These are phyloP conservation scores for Eutrigla gurnardus DNA, from an alignment of 2,797 vertebrate species.

Conservation along the genomic window DNA sequence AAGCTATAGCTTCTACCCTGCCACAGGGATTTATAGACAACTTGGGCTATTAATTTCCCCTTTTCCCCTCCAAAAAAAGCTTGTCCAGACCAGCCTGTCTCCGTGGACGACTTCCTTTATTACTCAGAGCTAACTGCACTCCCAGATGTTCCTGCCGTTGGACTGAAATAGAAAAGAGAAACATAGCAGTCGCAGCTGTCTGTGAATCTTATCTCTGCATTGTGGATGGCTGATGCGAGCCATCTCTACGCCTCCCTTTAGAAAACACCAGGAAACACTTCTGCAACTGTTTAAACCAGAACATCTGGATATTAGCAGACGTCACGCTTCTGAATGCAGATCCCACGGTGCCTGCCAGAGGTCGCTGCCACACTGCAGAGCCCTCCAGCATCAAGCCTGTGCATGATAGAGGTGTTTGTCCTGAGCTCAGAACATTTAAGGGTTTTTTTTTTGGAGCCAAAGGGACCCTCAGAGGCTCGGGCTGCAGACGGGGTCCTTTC, in stretches of 20 bases:
- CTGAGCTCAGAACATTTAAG: conserved; percentile 32
- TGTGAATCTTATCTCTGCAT: conserved; percentile 1
- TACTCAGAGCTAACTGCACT: conserved; percentile 32
- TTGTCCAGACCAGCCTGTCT: conserved; percentile 47
- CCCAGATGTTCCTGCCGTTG: conserved; percentile 56
- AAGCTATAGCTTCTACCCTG: conserved; percentile 33
- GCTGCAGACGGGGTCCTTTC: conserved; percentile 20
- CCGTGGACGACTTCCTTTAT: conserved; percentile 57
- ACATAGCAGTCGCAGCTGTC: conserved; percentile 6
- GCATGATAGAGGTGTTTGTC: conserved; percentile 31
- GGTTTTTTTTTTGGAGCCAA: conserved; percentile 39
- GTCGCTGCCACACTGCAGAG: conserved; percentile 56
- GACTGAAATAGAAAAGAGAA: conserved; percentile 18
- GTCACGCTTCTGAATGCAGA: conserved; percentile 27
- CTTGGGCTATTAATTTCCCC: conserved; percentile 57
- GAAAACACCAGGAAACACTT: background rate
- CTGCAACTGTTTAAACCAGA: background rate
- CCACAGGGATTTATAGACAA: conserved; percentile 66
- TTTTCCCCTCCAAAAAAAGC: conserved; percentile 32
- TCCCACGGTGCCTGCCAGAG: conserved; percentile 55
- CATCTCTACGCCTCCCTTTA: background rate
- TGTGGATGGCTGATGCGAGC: conserved; percentile 12
- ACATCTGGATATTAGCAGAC: background rate
- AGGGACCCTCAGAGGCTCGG: conserved; percentile 15
- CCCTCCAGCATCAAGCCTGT: conserved; percentile 5